These are phyloP conservation scores for Takifugu rubripes DNA, from an alignment of 2,797 vertebrate genomes.

Conservation along the genomic window DNA sequence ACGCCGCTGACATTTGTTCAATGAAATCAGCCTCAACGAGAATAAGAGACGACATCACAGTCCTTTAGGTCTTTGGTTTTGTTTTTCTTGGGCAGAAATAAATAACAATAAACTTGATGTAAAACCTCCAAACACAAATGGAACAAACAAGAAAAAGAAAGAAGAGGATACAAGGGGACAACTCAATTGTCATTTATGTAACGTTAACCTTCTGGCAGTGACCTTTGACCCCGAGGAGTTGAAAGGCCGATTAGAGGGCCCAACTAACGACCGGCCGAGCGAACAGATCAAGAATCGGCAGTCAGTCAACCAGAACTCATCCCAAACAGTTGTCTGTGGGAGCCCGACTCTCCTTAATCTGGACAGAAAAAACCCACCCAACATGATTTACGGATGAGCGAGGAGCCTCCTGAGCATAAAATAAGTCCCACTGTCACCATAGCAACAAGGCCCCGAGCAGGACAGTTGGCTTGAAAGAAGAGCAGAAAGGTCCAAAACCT, in stretches of 20 bases:
- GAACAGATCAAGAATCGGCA: conserved; percentile 30
- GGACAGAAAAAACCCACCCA: conserved; percentile 25
- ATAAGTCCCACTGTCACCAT: not conserved
- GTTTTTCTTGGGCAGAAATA: no score
- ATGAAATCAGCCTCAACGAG: no score
- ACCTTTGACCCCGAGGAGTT: conserved; percentile 30
- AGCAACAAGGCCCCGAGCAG: no score
- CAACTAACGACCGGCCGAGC: conserved; percentile 16
- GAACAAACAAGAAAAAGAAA: not conserved
- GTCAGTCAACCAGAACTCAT: conserved; percentile 26
- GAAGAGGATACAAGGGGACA: not conserved
- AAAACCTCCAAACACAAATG: not conserved
- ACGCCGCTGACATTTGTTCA: no score
- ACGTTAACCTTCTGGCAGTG: conserved; percentile 13
- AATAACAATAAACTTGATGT: no score
- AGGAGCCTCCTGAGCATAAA: not conserved
- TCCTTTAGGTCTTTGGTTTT: no score
- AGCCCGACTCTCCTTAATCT: conserved; percentile 12
- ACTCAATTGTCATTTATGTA: not conserved
- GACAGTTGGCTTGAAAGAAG: no score
- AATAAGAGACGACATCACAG: no score
- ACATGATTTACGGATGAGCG: conserved; percentile 8
- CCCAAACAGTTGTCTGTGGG: conserved; percentile 16
- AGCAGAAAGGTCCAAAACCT: no score
- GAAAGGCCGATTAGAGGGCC: conserved; percentile 39